A percentile compares a stretch with the other conserved stretches of the same genome.
These are phyloP conservation scores for Lasioglossum lativentre DNA, from an alignment of 2,888 invertebrate genomes.

Conservation along the genomic window DNA sequence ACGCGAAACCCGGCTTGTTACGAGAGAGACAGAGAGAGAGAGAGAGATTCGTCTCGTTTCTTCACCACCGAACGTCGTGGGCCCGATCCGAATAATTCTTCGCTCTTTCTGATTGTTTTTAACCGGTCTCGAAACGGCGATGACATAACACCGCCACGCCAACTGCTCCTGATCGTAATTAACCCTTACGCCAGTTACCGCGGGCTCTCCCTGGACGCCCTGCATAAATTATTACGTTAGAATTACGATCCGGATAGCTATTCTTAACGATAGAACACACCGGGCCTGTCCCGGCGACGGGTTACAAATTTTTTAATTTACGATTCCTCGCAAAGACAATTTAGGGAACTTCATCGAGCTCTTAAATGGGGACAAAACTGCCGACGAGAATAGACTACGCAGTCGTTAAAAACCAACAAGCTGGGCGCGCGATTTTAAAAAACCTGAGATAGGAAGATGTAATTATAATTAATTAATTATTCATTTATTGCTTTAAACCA, in stretches of 20 bases:
- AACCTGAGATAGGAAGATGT: background rate
- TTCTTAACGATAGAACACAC: slow-evolving; percentile 1
- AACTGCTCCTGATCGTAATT: background rate
- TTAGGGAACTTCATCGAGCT: background rate
- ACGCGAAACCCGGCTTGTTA: slow-evolving; percentile 33
- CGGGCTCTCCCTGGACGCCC: background rate
- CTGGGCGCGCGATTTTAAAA: background rate
- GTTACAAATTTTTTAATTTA: background rate
- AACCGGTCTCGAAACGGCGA: slow-evolving; percentile 26
- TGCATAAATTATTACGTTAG: background rate
- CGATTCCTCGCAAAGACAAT: background rate
- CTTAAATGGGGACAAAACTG: background rate
- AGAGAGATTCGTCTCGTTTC: background rate
- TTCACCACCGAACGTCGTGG: background rate
- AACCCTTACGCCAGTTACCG: background rate
- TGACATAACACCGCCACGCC: slow-evolving; percentile 39
- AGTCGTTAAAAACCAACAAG: background rate
- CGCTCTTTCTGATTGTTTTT: slow-evolving; percentile 41
- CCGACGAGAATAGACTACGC: background rate
- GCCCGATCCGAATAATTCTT: slow-evolving; percentile 47
- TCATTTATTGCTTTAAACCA: no score
- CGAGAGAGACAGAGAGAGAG: background rate
- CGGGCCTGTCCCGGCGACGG: background rate
- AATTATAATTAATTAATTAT: no score
- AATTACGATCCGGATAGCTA: background rate